Conservation (phyloP, 30 jellyfish, hydroid and myxozoan genomes). For the Rhopilema esculentum region DNA sequence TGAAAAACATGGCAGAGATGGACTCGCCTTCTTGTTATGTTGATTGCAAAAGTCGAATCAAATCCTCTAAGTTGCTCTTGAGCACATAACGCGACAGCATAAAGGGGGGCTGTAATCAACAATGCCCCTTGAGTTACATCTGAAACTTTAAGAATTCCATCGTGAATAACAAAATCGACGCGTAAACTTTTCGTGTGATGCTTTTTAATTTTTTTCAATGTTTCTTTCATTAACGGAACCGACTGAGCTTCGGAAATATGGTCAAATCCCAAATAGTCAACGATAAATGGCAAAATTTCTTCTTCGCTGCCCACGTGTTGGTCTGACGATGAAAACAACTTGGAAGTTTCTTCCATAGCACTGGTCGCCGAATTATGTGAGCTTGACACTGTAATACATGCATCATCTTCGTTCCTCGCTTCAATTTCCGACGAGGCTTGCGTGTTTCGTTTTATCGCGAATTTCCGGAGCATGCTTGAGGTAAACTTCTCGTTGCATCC, state of each 20-base stretch:
- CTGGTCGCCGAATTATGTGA: slow-evolving; percentile 27
- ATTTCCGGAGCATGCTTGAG: slow-evolving; percentile 63
- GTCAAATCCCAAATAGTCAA: slow-evolving; percentile 97
- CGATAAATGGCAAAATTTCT: slow-evolving; percentile 87
- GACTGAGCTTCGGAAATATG: slow-evolving; percentile 99
- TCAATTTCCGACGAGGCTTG: slow-evolving; percentile 42
- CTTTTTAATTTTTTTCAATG: slow-evolving; percentile 91
- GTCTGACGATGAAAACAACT: slow-evolving; percentile 51
- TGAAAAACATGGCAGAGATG: slow-evolving; percentile 98
- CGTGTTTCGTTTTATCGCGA: slow-evolving; percentile 53
- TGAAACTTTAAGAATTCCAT: slow-evolving; percentile 88
- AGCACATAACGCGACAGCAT: slow-evolving; percentile 97
- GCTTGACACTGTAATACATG: slow-evolving; percentile 17
- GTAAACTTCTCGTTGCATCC: not conserved
- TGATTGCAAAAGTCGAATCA: slow-evolving; percentile 95
- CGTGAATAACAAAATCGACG: slow-evolving; percentile 89
- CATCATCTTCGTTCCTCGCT: slow-evolving; percentile 49
- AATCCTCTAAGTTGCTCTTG: slow-evolving; percentile 97
- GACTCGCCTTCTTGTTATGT: slow-evolving; percentile 89
- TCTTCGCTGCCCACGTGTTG: slow-evolving; percentile 83
- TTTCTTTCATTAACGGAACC: slow-evolving; percentile 90
- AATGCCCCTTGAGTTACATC: slow-evolving; percentile 95
- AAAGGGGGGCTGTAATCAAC: slow-evolving; percentile 97
- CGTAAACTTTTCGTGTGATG: slow-evolving; percentile 88
- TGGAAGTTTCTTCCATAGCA: slow-evolving; percentile 64